These are phyloP conservation scores for Arnoldichthys spilopterus DNA, from an alignment of 2,797 vertebrate species.

Conservation along the genomic window DNA sequence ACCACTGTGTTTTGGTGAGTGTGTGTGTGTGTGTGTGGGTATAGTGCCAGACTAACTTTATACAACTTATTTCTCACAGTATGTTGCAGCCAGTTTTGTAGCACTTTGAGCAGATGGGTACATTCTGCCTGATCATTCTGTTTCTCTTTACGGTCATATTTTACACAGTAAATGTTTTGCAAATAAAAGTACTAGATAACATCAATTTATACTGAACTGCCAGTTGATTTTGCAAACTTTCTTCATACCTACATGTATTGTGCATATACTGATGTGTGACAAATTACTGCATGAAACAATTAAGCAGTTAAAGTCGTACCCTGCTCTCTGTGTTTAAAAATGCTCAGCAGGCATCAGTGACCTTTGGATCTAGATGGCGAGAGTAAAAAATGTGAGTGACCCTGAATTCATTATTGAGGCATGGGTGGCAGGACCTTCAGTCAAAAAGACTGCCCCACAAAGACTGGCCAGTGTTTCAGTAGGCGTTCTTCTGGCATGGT, in stretches of 20 bases:
- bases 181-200: background rate
- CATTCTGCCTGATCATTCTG: background rate
- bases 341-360: too few relatives aligned
- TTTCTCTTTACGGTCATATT: background rate
- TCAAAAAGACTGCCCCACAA: too few relatives aligned
- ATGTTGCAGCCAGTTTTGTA: background rate
- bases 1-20: background rate
- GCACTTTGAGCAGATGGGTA: slow-evolving; percentile 2
- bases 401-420: too few relatives aligned
- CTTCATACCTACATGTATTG: background rate
- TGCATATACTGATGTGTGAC: background rate
- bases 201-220: background rate
- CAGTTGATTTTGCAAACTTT: background rate
- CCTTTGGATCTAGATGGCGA: too few relatives aligned
- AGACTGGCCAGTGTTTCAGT: too few relatives aligned
- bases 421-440: too few relatives aligned
- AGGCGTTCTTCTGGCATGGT: too few relatives aligned
- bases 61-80: background rate
- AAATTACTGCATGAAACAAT: too few relatives aligned
- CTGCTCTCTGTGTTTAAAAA: too few relatives aligned
- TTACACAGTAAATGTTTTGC: background rate
- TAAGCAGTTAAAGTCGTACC: too few relatives aligned
- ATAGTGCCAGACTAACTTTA: background rate
- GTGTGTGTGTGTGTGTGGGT: background rate
- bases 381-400: too few relatives aligned